Conservation (phyloP, 2,888 invertebrate genomes). For the Linnaemya tessellans region DNA sequence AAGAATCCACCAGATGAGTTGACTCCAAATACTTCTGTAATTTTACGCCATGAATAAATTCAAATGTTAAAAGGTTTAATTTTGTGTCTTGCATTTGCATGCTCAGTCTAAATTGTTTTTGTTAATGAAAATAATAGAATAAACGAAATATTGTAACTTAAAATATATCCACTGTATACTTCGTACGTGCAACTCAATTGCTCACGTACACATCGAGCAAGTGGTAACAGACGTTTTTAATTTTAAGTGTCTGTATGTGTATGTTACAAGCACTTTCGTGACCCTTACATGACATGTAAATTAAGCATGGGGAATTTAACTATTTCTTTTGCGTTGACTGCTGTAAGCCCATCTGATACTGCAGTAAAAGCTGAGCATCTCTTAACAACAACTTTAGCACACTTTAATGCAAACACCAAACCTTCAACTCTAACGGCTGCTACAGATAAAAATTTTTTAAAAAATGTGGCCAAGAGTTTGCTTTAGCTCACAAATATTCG, state of each 20-base stretch:
- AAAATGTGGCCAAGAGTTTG: constrained; percentile 22
- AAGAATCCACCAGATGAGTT: too few species aligned
- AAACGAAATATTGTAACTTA: constrained; percentile 31
- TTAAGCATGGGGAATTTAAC: constrained; percentile 65
- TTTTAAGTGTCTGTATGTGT: neutral
- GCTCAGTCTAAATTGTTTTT: neutral
- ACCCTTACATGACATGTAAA: constrained; percentile 64
- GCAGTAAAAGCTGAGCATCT: constrained; percentile 34
- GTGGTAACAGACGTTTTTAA: constrained; percentile 59
- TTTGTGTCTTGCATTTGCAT: too few species aligned
- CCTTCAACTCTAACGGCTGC: neutral
- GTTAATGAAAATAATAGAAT: neutral
- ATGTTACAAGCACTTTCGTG: constrained; percentile 36
- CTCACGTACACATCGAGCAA: constrained; percentile 64
- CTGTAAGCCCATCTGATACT: constrained; percentile 38
- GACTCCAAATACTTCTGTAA: too few species aligned
- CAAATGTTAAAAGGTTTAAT: too few species aligned
- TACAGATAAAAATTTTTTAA: constrained; percentile 5
- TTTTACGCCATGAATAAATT: too few species aligned
- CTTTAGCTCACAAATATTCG: constrained; percentile 34
- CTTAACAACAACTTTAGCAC: constrained; percentile 14
- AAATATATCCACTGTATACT: neutral
- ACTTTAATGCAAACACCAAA: neutral
- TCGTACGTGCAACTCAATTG: constrained; percentile 33
- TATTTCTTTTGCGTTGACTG: constrained; percentile 52